Conservation (phyloP, 2,888 invertebrate species). For the Scrobipalpa costella region DNA sequence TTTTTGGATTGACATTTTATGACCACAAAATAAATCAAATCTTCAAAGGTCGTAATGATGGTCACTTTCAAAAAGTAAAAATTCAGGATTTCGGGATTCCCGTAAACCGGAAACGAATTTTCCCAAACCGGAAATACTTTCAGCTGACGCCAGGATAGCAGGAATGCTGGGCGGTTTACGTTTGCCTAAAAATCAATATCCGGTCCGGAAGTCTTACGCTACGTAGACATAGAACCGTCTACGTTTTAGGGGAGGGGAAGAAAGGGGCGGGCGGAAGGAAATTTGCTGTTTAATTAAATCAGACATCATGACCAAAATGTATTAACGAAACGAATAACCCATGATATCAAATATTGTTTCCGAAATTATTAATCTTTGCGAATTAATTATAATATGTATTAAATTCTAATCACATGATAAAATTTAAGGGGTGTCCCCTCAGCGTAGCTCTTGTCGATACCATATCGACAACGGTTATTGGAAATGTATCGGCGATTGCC, state of each 20-base stretch:
- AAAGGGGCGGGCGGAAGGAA: neutral
- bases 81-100: conserved; percentile 23
- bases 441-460: conserved; percentile 45
- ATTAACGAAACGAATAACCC: neutral
- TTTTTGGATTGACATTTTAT: neutral
- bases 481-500: conserved; percentile 77
- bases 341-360: neutral
- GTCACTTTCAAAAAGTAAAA: neutral
- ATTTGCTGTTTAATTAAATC: neutral
- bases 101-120: conserved; percentile 39
- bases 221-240: neutral
- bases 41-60: neutral
- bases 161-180: conserved; percentile 39
- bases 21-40: neutral
- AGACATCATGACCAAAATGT: too few species aligned
- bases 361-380: neutral
- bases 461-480: conserved; percentile 49
- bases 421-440: conserved; percentile 14
- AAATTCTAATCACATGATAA: too few species aligned
- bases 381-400: neutral
- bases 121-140: conserved; percentile 57
- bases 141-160: conserved; percentile 52
- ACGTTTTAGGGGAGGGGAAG: neutral
- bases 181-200: conserved; percentile 52
- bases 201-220: conserved; percentile 38